A percentile compares a stretch with the other conserved stretches of the same genome.
Conservation (phyloP, 2,113 vertebrate genomes). For the Nansenia antarctica region DNA sequence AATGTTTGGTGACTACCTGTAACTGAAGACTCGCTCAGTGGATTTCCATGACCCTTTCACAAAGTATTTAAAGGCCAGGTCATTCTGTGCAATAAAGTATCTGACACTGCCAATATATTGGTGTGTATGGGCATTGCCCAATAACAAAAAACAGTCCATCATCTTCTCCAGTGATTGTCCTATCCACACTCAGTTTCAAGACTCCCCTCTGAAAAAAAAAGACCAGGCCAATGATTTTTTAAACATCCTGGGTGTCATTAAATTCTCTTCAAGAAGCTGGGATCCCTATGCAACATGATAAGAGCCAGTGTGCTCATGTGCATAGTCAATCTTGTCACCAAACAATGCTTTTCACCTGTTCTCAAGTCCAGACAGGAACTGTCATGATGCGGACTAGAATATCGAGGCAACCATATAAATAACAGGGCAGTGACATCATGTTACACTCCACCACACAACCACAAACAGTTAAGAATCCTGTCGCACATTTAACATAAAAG, state of each 20-base stretch:
- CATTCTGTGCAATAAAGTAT: background rate
- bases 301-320: slow-evolving; percentile 16
- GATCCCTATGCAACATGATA: background rate
- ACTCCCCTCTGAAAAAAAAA: slow-evolving; percentile 22
- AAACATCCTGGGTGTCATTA: background rate
- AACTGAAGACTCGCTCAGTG: background rate
- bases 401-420: slow-evolving; percentile 8
- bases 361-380: background rate
- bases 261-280: slow-evolving; percentile 18
- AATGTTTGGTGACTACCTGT: background rate
- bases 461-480: background rate
- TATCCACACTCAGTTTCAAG: slow-evolving; percentile 20
- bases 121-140: background rate
- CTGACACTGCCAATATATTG: background rate
- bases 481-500: background rate
- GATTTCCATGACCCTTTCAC: background rate
- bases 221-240: slow-evolving; percentile 20
- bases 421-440: background rate
- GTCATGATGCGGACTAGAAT: background rate
- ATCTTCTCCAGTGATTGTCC: slow-evolving; percentile 33
- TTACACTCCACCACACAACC: background rate
- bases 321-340: slow-evolving; percentile 15
- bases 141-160: background rate
- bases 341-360: slow-evolving; percentile 20
- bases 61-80: background rate